These are phyloP conservation scores for Ursus arctos DNA, from an alignment of 2,113 vertebrate species.

Conservation along the genomic window DNA sequence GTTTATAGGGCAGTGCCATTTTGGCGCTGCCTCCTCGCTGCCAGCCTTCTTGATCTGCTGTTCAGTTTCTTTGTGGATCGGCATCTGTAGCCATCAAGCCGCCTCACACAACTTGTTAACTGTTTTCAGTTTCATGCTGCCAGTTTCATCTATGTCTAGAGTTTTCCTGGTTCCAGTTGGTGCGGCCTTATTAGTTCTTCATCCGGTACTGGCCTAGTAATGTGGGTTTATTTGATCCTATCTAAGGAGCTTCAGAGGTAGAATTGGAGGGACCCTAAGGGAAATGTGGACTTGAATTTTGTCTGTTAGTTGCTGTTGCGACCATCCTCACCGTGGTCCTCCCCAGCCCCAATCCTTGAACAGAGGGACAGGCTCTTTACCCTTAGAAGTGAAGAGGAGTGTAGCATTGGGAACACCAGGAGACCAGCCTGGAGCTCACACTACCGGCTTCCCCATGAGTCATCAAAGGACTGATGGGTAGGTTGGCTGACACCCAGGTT, in stretches of 20 bases:
- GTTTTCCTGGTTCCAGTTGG: neutral
- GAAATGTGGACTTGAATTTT: neutral
- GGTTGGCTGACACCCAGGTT: slow-evolving; percentile 59
- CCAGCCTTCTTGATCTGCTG: neutral
- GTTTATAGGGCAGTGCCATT: neutral
- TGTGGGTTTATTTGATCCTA: neutral
- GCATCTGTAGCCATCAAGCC: neutral
- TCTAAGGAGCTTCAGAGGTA: neutral
- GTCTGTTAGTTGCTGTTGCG: neutral
- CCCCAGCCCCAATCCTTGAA: neutral
- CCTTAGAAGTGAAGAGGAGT: too few species aligned
- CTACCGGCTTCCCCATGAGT: slow-evolving; percentile 61
- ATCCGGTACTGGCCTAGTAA: neutral
- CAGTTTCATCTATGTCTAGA: neutral
- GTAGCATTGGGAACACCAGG: neutral
- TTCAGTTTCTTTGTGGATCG: neutral
- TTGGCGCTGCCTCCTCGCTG: neutral
- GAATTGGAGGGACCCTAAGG: neutral
- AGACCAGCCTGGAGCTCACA: neutral
- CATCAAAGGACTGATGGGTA: slow-evolving; percentile 15
- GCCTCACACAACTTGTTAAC: neutral
- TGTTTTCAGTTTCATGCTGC: neutral
- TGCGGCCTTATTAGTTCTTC: neutral
- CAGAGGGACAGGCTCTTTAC: neutral
- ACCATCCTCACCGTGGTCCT: neutral